These are phyloP conservation scores for Lucifuga dentata DNA, from an alignment of 2,113 vertebrate species.

Conservation along the genomic window DNA sequence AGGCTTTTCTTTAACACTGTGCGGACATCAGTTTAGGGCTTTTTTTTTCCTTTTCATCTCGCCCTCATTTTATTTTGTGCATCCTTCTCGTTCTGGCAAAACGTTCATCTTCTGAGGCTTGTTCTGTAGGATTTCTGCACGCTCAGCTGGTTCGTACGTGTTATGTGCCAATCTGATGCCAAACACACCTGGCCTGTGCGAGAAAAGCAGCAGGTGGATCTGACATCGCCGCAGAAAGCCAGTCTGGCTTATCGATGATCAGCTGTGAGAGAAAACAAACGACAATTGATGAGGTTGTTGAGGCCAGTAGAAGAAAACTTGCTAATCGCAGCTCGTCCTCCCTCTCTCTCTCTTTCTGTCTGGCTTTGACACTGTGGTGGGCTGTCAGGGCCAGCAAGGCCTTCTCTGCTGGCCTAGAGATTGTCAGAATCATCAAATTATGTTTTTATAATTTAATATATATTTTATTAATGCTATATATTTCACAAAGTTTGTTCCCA, in stretches of 20 bases:
- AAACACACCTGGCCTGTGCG: constrained; percentile 35
- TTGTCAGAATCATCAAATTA: no score
- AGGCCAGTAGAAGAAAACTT: constrained; percentile 3
- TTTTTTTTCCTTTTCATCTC: background rate
- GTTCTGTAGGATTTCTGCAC: constrained; percentile 44
- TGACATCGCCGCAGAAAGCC: constrained; percentile 4
- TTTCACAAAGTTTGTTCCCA: no score
- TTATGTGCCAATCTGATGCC: constrained; percentile 36
- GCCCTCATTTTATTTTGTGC: constrained; percentile 7
- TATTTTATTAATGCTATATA: no score
- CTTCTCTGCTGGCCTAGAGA: no score
- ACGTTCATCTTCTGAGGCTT: background rate
- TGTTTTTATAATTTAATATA: no score
- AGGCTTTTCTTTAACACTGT: background rate
- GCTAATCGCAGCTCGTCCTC: no score
- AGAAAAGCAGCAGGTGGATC: constrained; percentile 7
- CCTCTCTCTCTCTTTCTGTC: no score
- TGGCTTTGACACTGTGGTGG: no score
- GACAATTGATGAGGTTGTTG: background rate
- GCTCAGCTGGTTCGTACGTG: constrained; percentile 14
- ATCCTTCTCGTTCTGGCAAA: constrained; percentile 10
- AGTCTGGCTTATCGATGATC: constrained; percentile 11
- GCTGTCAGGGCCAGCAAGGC: no score
- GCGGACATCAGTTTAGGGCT: background rate
- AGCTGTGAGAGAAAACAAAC: background rate